A percentile compares a stretch with the other conserved stretches of the same genome.
Evolutionary conservation across 64 coral and sea anemone species (phyloP).

Genomic region (Actinia tenebrosa): DNA sequence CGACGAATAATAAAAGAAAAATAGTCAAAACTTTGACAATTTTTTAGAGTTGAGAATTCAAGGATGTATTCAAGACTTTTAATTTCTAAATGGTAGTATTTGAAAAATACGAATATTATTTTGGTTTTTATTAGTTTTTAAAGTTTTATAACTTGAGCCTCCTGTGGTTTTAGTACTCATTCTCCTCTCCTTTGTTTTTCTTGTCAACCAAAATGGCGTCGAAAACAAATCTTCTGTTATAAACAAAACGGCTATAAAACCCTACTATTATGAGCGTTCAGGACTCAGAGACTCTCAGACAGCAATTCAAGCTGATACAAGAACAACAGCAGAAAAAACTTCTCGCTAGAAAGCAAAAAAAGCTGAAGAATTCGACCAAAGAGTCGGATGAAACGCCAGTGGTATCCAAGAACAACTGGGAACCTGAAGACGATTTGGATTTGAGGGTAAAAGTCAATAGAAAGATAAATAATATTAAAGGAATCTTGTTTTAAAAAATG

Average conservation of each 20-base stretch:
- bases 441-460: constrained; percentile 23
- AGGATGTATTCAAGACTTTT: not conserved
- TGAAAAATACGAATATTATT: not conserved
- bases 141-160: not conserved
- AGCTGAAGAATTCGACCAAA: constrained; percentile 32
- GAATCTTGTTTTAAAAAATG: not conserved
- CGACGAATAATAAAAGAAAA: not conserved
- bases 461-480: not conserved
- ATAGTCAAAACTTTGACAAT: not conserved
- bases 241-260: constrained; percentile 25
- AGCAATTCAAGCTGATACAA: constrained; percentile 80
- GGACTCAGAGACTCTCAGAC: constrained; percentile 33
- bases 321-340: constrained; percentile 78
- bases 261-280: constrained; percentile 22
- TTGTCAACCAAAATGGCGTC: constrained; percentile 65
- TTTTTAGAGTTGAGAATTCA: not conserved
- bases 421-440: constrained; percentile 28
- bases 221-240: constrained; percentile 5
- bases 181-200: not conserved
- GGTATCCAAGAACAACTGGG: constrained; percentile 4
- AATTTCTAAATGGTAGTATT: not conserved
- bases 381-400: constrained; percentile 28
- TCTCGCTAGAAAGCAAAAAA: constrained; percentile 62
- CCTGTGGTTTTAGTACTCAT: constrained; percentile 10
- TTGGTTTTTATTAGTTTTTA: not conserved